Percentiles rank a stretch among this genome's conserved stretches.
Conservation (phyloP, 2,888 invertebrate genomes). For the Arrhopalites spinosus region DNA sequence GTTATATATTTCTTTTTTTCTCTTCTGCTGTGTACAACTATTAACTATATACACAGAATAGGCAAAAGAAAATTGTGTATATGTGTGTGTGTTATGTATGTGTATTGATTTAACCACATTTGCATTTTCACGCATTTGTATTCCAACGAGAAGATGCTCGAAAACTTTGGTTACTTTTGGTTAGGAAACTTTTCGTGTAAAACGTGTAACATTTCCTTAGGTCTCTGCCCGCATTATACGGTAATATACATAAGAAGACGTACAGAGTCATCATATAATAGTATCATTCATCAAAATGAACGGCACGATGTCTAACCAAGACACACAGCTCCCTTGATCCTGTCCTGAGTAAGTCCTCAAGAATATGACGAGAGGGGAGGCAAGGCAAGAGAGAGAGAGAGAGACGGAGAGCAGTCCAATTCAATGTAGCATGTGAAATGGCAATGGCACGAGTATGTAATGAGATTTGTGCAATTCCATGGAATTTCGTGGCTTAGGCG, state of each 20-base stretch:
- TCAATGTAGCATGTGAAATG: slow-evolving; percentile 17
- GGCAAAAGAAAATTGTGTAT: neutral
- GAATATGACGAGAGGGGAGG: neutral
- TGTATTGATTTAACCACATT: slow-evolving; percentile 32
- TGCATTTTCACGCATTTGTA: slow-evolving; percentile 32
- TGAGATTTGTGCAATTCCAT: slow-evolving; percentile 10
- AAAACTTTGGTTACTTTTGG: slow-evolving; percentile 32
- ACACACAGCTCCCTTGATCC: slow-evolving; percentile 19
- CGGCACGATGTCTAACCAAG: slow-evolving; percentile 21
- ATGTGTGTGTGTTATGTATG: neutral
- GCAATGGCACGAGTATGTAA: slow-evolving; percentile 14
- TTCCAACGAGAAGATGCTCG: slow-evolving; percentile 30
- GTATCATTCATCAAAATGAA: neutral
- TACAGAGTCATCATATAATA: neutral
- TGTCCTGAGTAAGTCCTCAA: slow-evolving; percentile 21
- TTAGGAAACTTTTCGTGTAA: slow-evolving; percentile 19
- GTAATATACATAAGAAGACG: neutral
- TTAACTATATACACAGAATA: neutral
- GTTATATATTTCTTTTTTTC: neutral
- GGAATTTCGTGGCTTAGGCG: neutral
- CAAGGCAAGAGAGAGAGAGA: slow-evolving; percentile 1
- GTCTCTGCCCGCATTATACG: neutral
- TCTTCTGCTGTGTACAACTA: too few relatives aligned
- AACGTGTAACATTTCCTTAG: neutral
- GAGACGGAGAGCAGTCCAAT: neutral